Evolutionary conservation across 2,888 invertebrate genomes (phyloP).

Genomic region (Gnatocerus cornutus): DNA sequence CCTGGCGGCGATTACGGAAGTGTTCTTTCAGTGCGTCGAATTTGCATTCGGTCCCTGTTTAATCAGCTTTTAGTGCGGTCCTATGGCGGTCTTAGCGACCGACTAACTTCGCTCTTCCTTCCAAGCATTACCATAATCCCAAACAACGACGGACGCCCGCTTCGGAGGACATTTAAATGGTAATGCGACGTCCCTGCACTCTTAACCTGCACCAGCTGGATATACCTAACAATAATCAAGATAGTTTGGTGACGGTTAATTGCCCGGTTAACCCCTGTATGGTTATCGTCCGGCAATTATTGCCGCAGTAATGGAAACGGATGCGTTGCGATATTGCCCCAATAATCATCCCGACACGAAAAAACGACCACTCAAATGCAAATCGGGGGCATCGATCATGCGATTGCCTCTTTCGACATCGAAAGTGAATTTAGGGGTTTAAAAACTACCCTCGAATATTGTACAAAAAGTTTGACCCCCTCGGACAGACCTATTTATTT

Average conservation of each 20-base stretch:
- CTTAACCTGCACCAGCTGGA: conserved; percentile 57
- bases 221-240: conserved; percentile 64
- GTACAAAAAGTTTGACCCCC: too few relatives aligned
- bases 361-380: conserved; percentile 8
- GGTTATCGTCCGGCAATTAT: conserved; percentile 57
- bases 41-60: conserved; percentile 60
- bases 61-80: conserved; percentile 61
- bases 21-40: conserved; percentile 60
- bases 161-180: conserved; percentile 61
- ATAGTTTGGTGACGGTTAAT: conserved; percentile 63
- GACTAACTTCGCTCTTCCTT: conserved; percentile 60
- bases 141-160: conserved; percentile 37
- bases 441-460: too few relatives aligned
- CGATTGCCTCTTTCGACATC: not conserved
- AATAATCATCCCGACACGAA: conserved; percentile 17
- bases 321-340: conserved; percentile 45
- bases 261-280: conserved; percentile 58
- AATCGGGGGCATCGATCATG: conserved; percentile 15
- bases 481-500: too few relatives aligned
- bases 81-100: conserved; percentile 57
- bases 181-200: conserved; percentile 54
- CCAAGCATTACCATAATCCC: conserved; percentile 63
- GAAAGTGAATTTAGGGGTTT: not conserved
- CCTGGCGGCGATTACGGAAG: conserved; percentile 55
- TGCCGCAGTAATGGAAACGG: conserved; percentile 56